Evolutionary conservation across 2,797 vertebrate genomes (phyloP).

Genomic region (Coregonus suidteri): DNA sequence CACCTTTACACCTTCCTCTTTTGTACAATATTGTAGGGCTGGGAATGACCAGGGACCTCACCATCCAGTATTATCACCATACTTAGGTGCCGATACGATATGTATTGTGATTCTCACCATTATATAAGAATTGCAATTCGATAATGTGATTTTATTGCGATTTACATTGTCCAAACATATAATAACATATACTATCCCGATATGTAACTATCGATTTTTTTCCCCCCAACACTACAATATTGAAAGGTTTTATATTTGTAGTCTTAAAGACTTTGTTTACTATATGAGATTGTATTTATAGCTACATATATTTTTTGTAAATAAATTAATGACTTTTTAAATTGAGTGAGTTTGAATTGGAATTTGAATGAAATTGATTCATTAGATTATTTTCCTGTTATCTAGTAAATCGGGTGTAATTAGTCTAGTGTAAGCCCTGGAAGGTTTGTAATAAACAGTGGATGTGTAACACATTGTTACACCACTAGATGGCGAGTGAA

Average conservation of each 20-base stretch:
- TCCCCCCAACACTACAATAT: conserved; percentile 8
- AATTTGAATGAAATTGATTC: neutral
- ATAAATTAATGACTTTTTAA: conserved; percentile 46
- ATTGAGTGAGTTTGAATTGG: neutral
- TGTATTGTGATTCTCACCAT: no score
- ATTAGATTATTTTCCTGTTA: neutral
- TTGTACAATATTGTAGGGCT: neutral
- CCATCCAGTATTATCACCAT: neutral
- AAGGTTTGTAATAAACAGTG: conserved; percentile 59
- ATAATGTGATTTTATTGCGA: no score
- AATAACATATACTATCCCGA: neutral
- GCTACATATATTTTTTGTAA: conserved; percentile 53
- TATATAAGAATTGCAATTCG: no score
- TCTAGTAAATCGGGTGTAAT: conserved; percentile 1
- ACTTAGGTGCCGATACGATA: no score
- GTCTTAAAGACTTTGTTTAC: conserved; percentile 16
- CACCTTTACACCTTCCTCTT: neutral
- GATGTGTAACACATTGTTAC: conserved; percentile 59
- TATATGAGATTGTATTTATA: conserved; percentile 40
- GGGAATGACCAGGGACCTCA: no score
- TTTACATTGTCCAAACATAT: neutral
- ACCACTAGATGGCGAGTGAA: conserved; percentile 62
- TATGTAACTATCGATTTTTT: neutral
- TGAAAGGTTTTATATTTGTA: conserved; percentile 25
- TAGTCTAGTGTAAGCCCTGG: conserved; percentile 20